Evolutionary conservation across 2,113 vertebrate species (phyloP), one percentile per base, ranked within the genome.

Genomic region (Stictonetta naevosa): DNA sequence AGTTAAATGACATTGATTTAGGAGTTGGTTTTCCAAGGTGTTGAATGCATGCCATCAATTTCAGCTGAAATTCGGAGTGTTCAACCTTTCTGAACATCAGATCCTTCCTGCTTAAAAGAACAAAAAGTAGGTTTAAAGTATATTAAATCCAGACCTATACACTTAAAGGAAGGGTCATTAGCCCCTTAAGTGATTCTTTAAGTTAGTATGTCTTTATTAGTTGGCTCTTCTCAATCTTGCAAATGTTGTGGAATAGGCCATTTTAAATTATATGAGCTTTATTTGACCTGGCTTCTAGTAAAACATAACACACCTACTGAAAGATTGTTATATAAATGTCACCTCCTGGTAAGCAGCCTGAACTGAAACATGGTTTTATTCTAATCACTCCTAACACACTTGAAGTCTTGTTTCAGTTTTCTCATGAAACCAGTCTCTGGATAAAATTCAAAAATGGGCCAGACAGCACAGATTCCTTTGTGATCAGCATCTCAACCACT

Each of bases 231-330:
- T 94, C 87, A 93, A 83, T 46, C 48, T 67, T 87, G 58, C 71
- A 94, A 95, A 67, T 76, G 34, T 31, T 83, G 67, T 86, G 36
- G 85, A 93, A 88, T 33, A 80, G 79, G 33, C 68, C 67, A 83
- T 71, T 92, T 88, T 88, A 86, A 94, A 91, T 88, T 86, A 95
- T 56, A 86, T 38, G 8, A 77, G 67, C 23, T 92, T 94, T 94
- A 95, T 92, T 94, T 95, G 75, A 94, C 74, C 79, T 94, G 79
- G 59, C 71, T 85, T 93, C 71, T 80, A 93, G 55, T 96, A 95
- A 95, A 96, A 90, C 36, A n/a, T 42, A 86, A 67, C 75, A 90
- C 68, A 78, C 78, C 84, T 84, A 79, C 81, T 82, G 58, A 59
- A 91, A 79, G 71, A 84, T 66, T 84, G 84, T 62, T 87, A 69